Percentiles rank a stretch among this genome's conserved stretches.
phyloP scores from a whole-genome alignment of 2,797 vertebrate genomes.

The Sternarchorhynchus goeldii region DNA sequence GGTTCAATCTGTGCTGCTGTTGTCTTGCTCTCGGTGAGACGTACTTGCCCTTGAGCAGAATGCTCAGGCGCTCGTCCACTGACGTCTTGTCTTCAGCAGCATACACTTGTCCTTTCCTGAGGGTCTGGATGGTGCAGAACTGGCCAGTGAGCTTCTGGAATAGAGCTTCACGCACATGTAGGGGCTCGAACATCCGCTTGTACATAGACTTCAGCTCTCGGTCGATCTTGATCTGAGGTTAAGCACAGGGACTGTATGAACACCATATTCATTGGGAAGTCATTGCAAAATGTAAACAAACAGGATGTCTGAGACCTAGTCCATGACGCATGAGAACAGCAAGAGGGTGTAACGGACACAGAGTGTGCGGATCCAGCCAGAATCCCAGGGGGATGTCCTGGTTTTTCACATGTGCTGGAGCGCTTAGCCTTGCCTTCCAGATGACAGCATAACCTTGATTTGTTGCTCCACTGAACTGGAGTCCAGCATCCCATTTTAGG shows the following conservation, averaged over 20 bases:
- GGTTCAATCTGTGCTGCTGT: too few species aligned
- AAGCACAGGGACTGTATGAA: background rate
- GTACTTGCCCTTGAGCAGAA: conserved; percentile 96
- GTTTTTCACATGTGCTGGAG: conserved; percentile 10
- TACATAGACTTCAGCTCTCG: conserved; percentile 89
- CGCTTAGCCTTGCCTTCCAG: conserved; percentile 2
- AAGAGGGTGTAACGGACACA: conserved; percentile 7
- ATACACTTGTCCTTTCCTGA: conserved; percentile 90
- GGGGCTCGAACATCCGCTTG: conserved; percentile 93
- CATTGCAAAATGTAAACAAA: background rate
- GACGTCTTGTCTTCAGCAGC: conserved; percentile 96
- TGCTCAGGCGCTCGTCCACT: conserved; percentile 94
- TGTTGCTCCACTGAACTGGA: background rate
- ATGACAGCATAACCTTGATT: background rate
- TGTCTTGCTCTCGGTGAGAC: conserved; percentile 57
- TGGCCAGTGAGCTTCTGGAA: conserved; percentile 95
- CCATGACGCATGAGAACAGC: background rate
- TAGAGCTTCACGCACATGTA: conserved; percentile 88
- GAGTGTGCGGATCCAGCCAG: background rate
- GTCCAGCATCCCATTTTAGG: background rate
- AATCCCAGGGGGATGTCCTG: conserved; percentile 27
- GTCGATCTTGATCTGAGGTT: conserved; percentile 91
- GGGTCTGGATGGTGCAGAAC: conserved; percentile 92
- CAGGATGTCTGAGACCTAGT: background rate
- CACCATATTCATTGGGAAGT: background rate